Evolutionary conservation across 2,113 vertebrate species (phyloP).

Genomic region (Stigmatopora nigra): DNA sequence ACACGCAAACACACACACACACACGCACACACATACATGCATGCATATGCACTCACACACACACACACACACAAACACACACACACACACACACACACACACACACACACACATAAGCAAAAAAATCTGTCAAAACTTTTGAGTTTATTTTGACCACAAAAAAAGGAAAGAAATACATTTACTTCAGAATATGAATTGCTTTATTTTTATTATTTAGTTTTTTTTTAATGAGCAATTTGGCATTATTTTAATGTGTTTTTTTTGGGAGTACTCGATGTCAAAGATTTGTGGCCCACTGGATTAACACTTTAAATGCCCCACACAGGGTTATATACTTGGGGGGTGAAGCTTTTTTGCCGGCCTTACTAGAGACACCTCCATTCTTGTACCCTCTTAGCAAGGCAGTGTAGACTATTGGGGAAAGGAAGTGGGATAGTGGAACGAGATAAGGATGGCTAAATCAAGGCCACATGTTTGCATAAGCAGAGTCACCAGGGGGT

Average conservation of each 20-base stretch:
- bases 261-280: no score
- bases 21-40: not conserved
- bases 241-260: no score
- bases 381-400: slow-evolving; percentile 60
- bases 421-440: slow-evolving; percentile 61
- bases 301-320: not conserved
- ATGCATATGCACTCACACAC: no score
- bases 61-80: no score
- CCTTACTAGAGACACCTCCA: slow-evolving; percentile 28
- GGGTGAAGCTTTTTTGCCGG: no score
- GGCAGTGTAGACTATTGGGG: slow-evolving; percentile 30
- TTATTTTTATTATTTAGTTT: not conserved
- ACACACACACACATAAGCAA: no score
- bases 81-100: no score
- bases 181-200: slow-evolving; percentile 8
- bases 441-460: slow-evolving; percentile 63
- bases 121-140: not conserved
- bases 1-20: no score
- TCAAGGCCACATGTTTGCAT: slow-evolving; percentile 65
- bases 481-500: slow-evolving; percentile 56
- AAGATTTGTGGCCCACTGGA: no score
- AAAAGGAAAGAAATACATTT: slow-evolving; percentile 44
- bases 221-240: no score
- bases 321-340: not conserved
- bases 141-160: slow-evolving; percentile 37